These are phyloP conservation scores for Ceratosolen solmsi DNA, from an alignment of 1,140 invertebrate species.

Conservation along the genomic window DNA sequence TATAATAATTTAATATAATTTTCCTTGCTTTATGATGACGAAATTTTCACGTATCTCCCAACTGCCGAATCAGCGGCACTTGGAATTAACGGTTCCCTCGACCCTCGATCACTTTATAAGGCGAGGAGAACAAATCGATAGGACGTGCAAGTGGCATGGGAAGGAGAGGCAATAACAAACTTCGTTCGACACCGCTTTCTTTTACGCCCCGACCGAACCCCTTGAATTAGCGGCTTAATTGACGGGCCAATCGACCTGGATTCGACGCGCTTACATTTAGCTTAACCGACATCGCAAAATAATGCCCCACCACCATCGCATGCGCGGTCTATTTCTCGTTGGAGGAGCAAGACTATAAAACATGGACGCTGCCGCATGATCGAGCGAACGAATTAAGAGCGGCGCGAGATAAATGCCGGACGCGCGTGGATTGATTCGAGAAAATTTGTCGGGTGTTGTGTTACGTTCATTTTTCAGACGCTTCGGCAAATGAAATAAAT, in stretches of 20 bases:
- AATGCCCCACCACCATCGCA: neutral
- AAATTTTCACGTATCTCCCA: conserved; percentile 16
- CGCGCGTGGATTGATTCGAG: neutral
- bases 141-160: conserved; percentile 14
- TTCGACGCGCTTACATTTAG: conserved; percentile 33
- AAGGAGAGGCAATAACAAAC: neutral
- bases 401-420: neutral
- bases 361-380: neutral
- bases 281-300: neutral
- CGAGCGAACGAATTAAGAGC: neutral
- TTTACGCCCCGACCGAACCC: neutral
- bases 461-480: neutral
- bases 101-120: conserved; percentile 6
- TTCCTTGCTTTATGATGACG: neutral
- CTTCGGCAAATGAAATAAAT: neutral
- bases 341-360: neutral
- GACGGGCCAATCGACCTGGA: conserved; percentile 16
- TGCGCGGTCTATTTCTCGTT: neutral
- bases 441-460: neutral
- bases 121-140: neutral
- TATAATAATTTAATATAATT: no score
- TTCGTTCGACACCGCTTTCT: neutral
- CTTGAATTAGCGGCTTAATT: conserved; percentile 40
- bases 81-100: neutral
- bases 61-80: conserved; percentile 2